Base-by-base conservation (phyloP, 2,113 vertebrate genomes). In the Forbesichthys agassizii region DNA sequence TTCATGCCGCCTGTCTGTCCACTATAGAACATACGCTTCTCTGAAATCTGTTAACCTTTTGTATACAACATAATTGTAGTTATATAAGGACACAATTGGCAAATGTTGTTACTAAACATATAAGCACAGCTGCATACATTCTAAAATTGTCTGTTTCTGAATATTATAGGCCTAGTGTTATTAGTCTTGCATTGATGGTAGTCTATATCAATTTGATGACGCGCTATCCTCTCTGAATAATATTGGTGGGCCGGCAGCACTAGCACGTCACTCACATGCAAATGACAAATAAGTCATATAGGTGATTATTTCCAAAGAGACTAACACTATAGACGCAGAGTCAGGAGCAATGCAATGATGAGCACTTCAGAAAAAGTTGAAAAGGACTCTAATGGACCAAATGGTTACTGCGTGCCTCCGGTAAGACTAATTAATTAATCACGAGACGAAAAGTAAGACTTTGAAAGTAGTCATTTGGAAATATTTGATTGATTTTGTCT, bases 331-430 rank as follows among this genome's bases (percentile, higher is more conserved):
- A 71, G 18, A 57, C 48, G 51, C 4, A 55, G 68, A 18, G 46
- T n/a, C 8, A 64, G 70, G 68, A 68, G 51, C 46, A 64, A 59
- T 75, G 76, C 52, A 83, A 96, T 94, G 92, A 86, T 78, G 52
- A 92, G 90, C 68, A 86, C 67, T 46, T 90, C 86, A 55, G 94
- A 94, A 77, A 94, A 95, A 90, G 86, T 89, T 70, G 93, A 91
- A 66, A 91, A 93, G 73, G 86, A 88, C 64, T 77, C 86, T 66
- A 89, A 68, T 61, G 94, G 93, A 72, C 92, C 92, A 48, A 91
- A 92, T 2, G 93, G 92, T 75, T 77, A 83, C 68, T 84, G 88
- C 67, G 81, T 88, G 42, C 91, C 94, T 46, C 92, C 89, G 67
- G 96, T 97, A 94, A 94, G 95, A 1, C 57, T 62, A 71, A 75